Evolutionary conservation across 2,113 vertebrate genomes (phyloP).

Genomic region (Alligator mississippiensis): DNA sequence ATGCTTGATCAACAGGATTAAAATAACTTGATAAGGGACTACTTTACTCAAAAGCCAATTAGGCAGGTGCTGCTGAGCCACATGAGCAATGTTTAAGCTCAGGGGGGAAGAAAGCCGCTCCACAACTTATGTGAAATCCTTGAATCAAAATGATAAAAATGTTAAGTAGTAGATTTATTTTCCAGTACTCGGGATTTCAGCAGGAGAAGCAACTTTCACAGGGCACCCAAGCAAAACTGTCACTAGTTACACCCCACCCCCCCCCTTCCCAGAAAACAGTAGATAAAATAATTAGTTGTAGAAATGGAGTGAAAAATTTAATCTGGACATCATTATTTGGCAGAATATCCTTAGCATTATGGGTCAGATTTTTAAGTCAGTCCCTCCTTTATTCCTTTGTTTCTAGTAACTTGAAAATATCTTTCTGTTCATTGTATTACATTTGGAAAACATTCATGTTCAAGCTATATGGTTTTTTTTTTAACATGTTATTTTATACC

Average conservation of each 20-base stretch:
- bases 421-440: not conserved
- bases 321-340: not conserved
- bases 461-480: rapidly evolving
- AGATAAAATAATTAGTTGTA: not conserved
- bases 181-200: not conserved
- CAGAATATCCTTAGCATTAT: not conserved
- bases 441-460: rapidly evolving
- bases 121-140: not conserved
- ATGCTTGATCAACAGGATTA: conserved; percentile 40
- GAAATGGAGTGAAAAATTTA: not conserved
- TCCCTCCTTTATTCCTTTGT: not conserved
- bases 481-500: not conserved
- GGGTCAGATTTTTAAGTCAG: rapidly evolving
- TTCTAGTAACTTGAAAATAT: not conserved
- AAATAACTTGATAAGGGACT: conserved; percentile 48
- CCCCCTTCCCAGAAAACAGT: not conserved
- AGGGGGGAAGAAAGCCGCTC: not conserved
- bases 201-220: not conserved
- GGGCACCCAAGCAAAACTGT: not conserved
- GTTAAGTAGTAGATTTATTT: not conserved
- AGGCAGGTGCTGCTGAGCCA: conserved; percentile 34
- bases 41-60: conserved; percentile 62
- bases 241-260: not conserved
- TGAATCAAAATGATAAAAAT: not conserved
- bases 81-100: not conserved